A percentile compares a stretch with the other conserved stretches of the same genome.
Evolutionary conservation across 2,888 invertebrate species (phyloP).

Genomic region (Melanostoma scalare): DNA sequence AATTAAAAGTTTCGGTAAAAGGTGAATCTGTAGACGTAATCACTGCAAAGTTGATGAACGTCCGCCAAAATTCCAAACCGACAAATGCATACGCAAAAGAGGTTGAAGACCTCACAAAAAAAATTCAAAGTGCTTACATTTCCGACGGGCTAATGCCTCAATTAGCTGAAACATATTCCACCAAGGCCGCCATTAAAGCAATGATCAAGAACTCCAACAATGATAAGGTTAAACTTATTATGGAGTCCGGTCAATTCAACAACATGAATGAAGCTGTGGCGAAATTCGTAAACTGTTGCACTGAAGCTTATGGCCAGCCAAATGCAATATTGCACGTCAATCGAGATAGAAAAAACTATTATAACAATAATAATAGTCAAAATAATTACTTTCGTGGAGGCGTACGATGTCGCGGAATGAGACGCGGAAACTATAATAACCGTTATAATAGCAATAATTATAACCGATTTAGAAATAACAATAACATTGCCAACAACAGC

Average conservation of each 20-base stretch:
- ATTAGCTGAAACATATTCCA: too few species aligned
- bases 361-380: not conserved
- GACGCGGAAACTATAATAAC: conserved; percentile 21
- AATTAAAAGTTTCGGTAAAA: not conserved
- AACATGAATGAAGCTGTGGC: too few species aligned
- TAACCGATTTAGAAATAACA: too few species aligned
- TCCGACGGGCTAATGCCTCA: conserved; percentile 3
- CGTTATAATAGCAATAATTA: too few species aligned
- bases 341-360: not conserved
- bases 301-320: too few species aligned
- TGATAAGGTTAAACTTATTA: too few species aligned
- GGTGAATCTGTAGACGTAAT: not conserved
- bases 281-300: too few species aligned
- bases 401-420: conserved; percentile 15
- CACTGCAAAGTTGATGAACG: conserved; percentile 14
- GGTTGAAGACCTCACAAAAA: conserved; percentile 5
- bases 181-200: too few species aligned
- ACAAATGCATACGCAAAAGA: not conserved
- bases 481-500: too few species aligned
- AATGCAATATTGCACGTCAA: too few species aligned
- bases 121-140: conserved; percentile 9
- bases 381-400: conserved; percentile 9
- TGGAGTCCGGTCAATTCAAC: too few species aligned
- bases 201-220: too few species aligned
- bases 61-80: not conserved